These are phyloP conservation scores for Myotis pilosus DNA, from an alignment of 2,797 vertebrate genomes.

Conservation along the genomic window DNA sequence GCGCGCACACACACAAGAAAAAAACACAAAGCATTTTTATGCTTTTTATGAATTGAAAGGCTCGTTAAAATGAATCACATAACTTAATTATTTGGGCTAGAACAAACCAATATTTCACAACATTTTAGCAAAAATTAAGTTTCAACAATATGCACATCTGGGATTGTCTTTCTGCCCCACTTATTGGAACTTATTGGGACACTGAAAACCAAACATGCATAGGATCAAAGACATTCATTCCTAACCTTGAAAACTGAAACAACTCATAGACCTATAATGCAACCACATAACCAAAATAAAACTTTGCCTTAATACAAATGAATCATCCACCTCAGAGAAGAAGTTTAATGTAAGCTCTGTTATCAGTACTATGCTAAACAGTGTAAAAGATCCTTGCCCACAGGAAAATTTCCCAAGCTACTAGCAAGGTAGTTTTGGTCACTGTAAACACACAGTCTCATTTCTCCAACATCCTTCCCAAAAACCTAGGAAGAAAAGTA, in stretches of 20 bases:
- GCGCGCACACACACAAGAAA: background rate
- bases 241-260: conserved; percentile 37
- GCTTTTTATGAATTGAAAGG: conserved; percentile 20
- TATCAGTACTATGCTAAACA: conserved; percentile 19
- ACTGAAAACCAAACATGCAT: background rate
- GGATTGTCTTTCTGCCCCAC: background rate
- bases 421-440: conserved; percentile 9
- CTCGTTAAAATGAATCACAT: conserved; percentile 19
- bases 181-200: background rate
- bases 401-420: conserved; percentile 11
- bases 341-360: conserved; percentile 39
- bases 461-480: conserved; percentile 12
- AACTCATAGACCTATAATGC: conserved; percentile 28
- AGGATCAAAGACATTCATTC: background rate
- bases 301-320: conserved; percentile 37
- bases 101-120: background rate
- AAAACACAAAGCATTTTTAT: background rate
- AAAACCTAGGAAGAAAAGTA: background rate
- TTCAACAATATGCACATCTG: background rate
- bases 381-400: background rate
- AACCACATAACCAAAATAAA: conserved; percentile 43
- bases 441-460: background rate
- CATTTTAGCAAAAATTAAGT: conserved; percentile 30
- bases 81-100: conserved; percentile 11
- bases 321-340: background rate